Evolutionary conservation across 1,140 invertebrate genomes (phyloP).

Genomic region (Hydropsyche tenuis): DNA sequence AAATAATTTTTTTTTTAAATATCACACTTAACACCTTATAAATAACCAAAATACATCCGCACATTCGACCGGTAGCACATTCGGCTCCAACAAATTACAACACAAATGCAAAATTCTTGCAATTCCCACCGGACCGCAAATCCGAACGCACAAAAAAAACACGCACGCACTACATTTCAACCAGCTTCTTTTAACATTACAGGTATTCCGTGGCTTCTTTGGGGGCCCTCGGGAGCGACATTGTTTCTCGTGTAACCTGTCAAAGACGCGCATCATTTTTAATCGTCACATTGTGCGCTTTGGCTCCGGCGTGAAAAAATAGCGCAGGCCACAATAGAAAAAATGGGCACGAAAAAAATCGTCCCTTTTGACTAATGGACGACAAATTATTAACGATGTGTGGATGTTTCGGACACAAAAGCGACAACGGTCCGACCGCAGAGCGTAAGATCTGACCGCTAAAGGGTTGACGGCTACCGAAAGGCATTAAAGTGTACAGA

Average conservation of each 20-base stretch:
- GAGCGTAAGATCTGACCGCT: neutral
- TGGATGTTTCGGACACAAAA: conserved; percentile 37
- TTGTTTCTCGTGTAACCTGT: conserved; percentile 34
- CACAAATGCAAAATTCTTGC: no score
- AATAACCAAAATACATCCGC: no score
- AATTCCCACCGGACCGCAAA: no score
- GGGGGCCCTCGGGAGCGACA: conserved; percentile 27
- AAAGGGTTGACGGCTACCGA: conserved; percentile 26
- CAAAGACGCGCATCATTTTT: conserved; percentile 26
- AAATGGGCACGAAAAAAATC: neutral
- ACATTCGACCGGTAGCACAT: no score
- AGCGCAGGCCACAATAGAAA: neutral
- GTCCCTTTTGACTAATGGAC: conserved; percentile 35
- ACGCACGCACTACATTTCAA: neutral
- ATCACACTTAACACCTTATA: no score
- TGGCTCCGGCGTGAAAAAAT: neutral
- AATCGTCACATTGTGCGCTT: conserved; percentile 28
- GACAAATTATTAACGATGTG: conserved; percentile 42
- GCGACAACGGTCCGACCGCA: neutral
- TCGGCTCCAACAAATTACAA: no score
- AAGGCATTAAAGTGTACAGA: no score
- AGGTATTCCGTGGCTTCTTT: neutral
- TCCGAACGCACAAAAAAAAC: no score
- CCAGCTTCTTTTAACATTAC: neutral
- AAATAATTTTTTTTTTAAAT: no score